These are phyloP conservation scores for Caenorhabditis briggsae DNA, from an alignment of 1,140 invertebrate species.

Conservation along the genomic window DNA sequence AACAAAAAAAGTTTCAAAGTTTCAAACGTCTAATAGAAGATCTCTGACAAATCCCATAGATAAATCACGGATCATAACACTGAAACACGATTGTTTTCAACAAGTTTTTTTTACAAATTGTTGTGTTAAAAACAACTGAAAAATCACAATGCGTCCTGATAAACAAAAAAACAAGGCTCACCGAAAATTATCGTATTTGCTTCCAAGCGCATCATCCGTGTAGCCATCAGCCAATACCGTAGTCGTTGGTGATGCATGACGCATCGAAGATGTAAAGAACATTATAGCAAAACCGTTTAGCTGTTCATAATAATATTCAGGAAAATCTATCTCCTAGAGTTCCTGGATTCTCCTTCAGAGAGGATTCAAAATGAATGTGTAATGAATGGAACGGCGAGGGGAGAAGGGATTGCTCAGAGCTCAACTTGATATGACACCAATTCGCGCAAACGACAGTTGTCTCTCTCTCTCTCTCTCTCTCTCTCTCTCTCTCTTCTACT, in stretches of 20 bases:
- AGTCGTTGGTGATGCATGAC: slow-evolving; percentile 52
- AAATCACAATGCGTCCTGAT: no score
- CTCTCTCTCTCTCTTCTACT: neutral
- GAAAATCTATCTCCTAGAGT: neutral
- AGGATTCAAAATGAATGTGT: slow-evolving; percentile 12
- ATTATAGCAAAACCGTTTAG: neutral
- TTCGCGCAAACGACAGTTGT: slow-evolving; percentile 41
- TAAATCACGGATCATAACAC: no score
- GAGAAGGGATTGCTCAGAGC: neutral
- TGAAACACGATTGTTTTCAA: no score
- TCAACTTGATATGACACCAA: slow-evolving; percentile 55
- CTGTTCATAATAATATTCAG: neutral
- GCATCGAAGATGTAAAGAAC: slow-evolving; percentile 14
- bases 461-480: no score
- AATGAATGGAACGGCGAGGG: neutral
- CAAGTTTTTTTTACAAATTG: no score
- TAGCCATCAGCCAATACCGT: slow-evolving; percentile 59
- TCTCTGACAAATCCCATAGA: no score
- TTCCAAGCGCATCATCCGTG: slow-evolving; percentile 44
- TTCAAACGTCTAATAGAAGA: no score
- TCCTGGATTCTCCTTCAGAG: neutral
- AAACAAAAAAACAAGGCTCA: neutral
- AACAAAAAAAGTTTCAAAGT: no score
- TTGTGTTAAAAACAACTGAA: no score
- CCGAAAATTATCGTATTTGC: slow-evolving; percentile 58